A percentile compares a stretch with the other conserved stretches of the same genome.
Evolutionary conservation across 2,113 vertebrate genomes (phyloP).

Genomic region (Epinephelus lanceolatus): DNA sequence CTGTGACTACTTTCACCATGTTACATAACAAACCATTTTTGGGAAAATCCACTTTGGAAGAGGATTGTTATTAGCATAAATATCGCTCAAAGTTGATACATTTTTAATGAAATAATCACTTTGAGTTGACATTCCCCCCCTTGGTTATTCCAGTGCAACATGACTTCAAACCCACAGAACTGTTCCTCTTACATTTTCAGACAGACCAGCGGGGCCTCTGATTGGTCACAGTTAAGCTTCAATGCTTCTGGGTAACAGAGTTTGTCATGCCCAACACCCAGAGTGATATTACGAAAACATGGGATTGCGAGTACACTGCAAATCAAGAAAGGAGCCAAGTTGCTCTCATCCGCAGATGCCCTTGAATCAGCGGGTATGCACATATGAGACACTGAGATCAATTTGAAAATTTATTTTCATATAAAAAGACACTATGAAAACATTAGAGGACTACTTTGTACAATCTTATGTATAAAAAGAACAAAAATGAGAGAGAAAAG

Average conservation of each 20-base stretch:
- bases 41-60: conserved; percentile 6
- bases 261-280: conserved; percentile 66
- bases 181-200: conserved; percentile 57
- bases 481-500: conserved; percentile 71
- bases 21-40: conserved; percentile 34
- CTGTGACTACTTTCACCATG: conserved; percentile 24
- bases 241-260: conserved; percentile 69
- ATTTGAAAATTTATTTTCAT: conserved; percentile 88
- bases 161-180: conserved; percentile 52
- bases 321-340: conserved; percentile 35
- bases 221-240: conserved; percentile 75
- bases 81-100: conserved; percentile 35
- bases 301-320: conserved; percentile 41
- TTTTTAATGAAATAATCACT: conserved; percentile 64
- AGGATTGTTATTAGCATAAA: conserved; percentile 48
- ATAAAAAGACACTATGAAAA: conserved; percentile 88
- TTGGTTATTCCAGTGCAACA: conserved; percentile 52
- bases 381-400: conserved; percentile 59
- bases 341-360: conserved; percentile 46
- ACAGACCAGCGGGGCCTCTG: conserved; percentile 51
- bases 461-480: conserved; percentile 85
- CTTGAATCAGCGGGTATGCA: conserved; percentile 44
- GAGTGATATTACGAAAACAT: conserved; percentile 60
- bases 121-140: conserved; percentile 45
- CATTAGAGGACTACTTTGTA: conserved; percentile 87